Percentiles rank a stretch among this genome's conserved stretches.
These are phyloP conservation scores for Drosophila lacicola DNA, from an alignment of 2,888 invertebrate genomes.

Conservation along the genomic window DNA sequence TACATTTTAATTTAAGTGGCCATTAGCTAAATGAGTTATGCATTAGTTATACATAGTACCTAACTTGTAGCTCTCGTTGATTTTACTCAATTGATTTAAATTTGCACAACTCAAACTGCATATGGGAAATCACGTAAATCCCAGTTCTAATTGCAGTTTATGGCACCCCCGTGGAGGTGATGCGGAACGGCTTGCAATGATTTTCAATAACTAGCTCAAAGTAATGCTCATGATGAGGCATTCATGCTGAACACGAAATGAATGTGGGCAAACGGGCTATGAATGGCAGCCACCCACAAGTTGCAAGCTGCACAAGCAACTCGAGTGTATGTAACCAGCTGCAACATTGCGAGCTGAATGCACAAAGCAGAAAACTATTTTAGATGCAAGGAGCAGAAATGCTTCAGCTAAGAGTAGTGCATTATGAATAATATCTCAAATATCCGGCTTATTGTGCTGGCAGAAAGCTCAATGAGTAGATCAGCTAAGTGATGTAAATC, in stretches of 20 bases:
- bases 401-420: slow-evolving; percentile 22
- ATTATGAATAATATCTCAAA: slow-evolving; percentile 12
- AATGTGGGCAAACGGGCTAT: neutral
- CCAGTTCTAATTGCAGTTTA: slow-evolving; percentile 8
- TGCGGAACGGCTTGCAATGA: neutral
- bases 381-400: slow-evolving; percentile 22
- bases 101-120: neutral
- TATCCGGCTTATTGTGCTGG: slow-evolving; percentile 1
- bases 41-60: slow-evolving; percentile 2
- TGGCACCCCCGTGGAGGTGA: neutral
- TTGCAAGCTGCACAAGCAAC: slow-evolving; percentile 12
- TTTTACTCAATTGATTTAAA: slow-evolving; percentile 3
- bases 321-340: slow-evolving; percentile 1
- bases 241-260: slow-evolving; percentile 1
- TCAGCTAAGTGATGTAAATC: neutral
- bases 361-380: slow-evolving; percentile 14
- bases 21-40: slow-evolving; percentile 51
- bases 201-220: slow-evolving; percentile 13
- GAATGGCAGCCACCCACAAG: slow-evolving; percentile 15
- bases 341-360: slow-evolving; percentile 18
- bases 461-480: neutral
- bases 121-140: slow-evolving; percentile 1
- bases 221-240: slow-evolving; percentile 7
- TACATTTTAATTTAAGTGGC: slow-evolving; percentile 19
- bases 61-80: neutral